phyloP scores from a whole-genome alignment of 1,140 invertebrate species.

The Phocides pigmalion region DNA sequence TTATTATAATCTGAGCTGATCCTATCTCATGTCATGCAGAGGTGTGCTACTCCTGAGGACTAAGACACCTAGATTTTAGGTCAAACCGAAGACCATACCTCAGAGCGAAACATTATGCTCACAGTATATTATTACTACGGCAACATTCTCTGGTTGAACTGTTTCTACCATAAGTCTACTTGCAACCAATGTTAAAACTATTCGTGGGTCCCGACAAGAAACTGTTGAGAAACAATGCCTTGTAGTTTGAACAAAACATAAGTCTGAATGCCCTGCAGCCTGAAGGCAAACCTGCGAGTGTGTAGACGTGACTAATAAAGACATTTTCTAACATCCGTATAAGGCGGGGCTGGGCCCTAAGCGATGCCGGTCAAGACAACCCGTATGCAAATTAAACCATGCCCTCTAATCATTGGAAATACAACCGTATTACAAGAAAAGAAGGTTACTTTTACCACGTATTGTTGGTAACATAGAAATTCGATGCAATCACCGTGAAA shows the following conservation, averaged over 20 bases:
- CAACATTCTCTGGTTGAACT: no score
- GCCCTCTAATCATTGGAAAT: neutral
- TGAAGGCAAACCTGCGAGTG: slow-evolving; percentile 3
- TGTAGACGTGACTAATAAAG: slow-evolving; percentile 33
- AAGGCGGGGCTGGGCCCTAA: slow-evolving; percentile 19
- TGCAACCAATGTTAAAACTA: no score
- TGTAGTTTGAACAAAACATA: slow-evolving; percentile 1
- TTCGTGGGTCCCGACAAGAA: no score
- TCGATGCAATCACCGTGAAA: slow-evolving; percentile 25
- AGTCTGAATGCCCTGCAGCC: neutral
- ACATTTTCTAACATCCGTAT: slow-evolving; percentile 31
- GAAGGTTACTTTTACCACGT: slow-evolving; percentile 3
- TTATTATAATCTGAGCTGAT: no score
- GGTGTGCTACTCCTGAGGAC: no score
- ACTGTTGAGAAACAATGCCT: no score
- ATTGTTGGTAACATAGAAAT: slow-evolving; percentile 12
- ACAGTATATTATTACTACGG: no score
- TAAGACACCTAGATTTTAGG: no score
- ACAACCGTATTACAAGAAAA: neutral
- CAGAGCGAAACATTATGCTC: no score
- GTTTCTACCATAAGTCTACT: no score
- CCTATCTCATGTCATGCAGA: no score
- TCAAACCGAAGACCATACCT: no score
- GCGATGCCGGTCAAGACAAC: slow-evolving; percentile 23
- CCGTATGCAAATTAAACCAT: slow-evolving; percentile 32